These are phyloP conservation scores for Drosophila siamana DNA, from an alignment of 2,888 invertebrate genomes.

Conservation along the genomic window DNA sequence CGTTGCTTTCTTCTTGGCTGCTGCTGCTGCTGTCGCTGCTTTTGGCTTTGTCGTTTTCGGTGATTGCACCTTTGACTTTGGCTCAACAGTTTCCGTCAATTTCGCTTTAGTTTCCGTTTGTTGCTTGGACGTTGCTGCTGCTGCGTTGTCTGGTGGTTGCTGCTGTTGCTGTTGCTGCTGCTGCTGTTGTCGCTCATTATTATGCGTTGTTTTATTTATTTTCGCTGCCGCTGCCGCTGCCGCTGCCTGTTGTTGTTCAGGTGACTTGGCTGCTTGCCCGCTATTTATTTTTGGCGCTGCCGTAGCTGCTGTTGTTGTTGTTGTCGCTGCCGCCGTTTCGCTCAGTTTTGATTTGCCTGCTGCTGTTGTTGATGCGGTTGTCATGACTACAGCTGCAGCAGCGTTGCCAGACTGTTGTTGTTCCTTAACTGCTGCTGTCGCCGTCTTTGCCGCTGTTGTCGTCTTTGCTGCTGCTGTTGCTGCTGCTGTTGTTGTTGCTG, in stretches of 20 bases:
- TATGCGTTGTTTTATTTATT: slow-evolving; percentile 70
- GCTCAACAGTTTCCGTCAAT: slow-evolving; percentile 69
- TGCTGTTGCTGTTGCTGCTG: slow-evolving; percentile 37
- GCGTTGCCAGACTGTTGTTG: slow-evolving; percentile 49
- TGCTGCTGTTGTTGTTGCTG: slow-evolving; percentile 18
- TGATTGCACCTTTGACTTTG: slow-evolving; percentile 79
- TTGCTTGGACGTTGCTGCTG: slow-evolving; percentile 58
- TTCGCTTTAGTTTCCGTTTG: slow-evolving; percentile 73
- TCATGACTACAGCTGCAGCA: slow-evolving; percentile 34
- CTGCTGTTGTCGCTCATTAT: slow-evolving; percentile 56
- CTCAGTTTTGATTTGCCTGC: slow-evolving; percentile 21
- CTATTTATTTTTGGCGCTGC: slow-evolving; percentile 83
- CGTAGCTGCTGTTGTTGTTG: slow-evolving; percentile 56
- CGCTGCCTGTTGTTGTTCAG: slow-evolving; percentile 79
- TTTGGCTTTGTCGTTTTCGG: slow-evolving; percentile 69
- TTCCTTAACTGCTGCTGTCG: slow-evolving; percentile 2
- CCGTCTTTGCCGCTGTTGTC: slow-evolving; percentile 42
- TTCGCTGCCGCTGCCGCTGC: slow-evolving; percentile 64
- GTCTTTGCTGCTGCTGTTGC: slow-evolving; percentile 16
- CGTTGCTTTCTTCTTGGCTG: slow-evolving; percentile 62
- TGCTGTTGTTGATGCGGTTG: slow-evolving; percentile 47
- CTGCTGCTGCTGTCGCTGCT: slow-evolving; percentile 44
- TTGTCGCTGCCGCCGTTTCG: slow-evolving; percentile 43
- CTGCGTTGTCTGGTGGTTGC: slow-evolving; percentile 52
- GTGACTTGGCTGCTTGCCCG: slow-evolving; percentile 85